These are phyloP conservation scores for Sphenodon punctatus DNA, from an alignment of 2,797 vertebrate genomes.

Conservation along the genomic window DNA sequence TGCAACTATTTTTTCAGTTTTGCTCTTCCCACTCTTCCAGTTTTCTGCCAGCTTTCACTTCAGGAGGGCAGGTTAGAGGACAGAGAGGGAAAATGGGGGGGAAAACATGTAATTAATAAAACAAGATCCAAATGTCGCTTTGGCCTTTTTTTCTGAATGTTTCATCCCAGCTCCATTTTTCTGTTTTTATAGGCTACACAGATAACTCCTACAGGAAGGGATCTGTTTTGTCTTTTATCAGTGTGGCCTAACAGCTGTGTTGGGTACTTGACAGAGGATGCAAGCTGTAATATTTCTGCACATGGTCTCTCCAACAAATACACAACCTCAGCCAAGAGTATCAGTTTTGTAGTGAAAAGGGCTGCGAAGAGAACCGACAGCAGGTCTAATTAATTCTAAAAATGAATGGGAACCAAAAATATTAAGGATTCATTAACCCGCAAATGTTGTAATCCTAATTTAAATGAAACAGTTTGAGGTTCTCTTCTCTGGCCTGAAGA, in stretches of 20 bases:
- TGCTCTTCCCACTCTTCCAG: not conserved
- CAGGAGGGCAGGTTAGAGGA: too few relatives aligned
- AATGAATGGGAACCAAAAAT: not conserved
- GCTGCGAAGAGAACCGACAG: constrained; percentile 1
- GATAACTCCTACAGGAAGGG: not conserved
- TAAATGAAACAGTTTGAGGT: not conserved
- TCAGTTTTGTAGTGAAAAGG: not conserved
- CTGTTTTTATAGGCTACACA: not conserved
- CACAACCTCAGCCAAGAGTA: constrained; percentile 28
- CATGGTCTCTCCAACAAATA: constrained; percentile 6
- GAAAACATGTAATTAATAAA: not conserved
- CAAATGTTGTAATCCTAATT: constrained; percentile 6
- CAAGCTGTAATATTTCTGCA: not conserved
- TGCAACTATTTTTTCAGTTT: not conserved
- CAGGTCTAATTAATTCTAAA: constrained; percentile 8
- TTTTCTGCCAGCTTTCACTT: too few relatives aligned
- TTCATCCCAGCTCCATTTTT: not conserved
- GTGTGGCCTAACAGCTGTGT: not conserved
- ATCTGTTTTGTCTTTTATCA: not conserved
- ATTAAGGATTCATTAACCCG: constrained; percentile 21
- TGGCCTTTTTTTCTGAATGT: not conserved
- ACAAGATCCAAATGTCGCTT: not conserved
- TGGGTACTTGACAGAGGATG: not conserved
- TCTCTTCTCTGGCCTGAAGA: not conserved
- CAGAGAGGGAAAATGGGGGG: not conserved